These are phyloP conservation scores for Aix galericulata DNA, from an alignment of 2,113 vertebrate genomes.

Conservation along the genomic window DNA sequence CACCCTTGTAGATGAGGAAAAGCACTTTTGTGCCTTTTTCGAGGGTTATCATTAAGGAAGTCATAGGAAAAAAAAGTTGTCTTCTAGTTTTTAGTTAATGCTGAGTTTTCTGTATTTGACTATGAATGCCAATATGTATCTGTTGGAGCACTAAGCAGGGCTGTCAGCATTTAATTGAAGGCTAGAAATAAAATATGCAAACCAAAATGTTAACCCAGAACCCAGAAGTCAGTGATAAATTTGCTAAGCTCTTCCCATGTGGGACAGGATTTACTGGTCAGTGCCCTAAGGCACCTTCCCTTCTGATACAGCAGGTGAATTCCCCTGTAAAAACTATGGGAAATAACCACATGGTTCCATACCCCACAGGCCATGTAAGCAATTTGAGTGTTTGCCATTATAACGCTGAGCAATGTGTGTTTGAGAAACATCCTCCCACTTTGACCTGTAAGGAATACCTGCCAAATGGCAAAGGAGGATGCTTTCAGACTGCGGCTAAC, in stretches of 20 bases:
- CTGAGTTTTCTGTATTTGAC: not conserved
- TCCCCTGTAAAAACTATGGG: accelerated
- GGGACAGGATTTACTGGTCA: not conserved
- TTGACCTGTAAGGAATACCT: not conserved
- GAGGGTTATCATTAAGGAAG: not conserved
- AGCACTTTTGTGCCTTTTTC: not conserved
- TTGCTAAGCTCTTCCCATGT: not conserved
- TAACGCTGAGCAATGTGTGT: accelerated
- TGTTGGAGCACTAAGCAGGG: not conserved
- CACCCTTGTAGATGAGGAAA: not conserved
- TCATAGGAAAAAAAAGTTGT: not conserved
- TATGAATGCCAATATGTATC: not conserved
- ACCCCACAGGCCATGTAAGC: accelerated
- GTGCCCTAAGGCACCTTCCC: not conserved
- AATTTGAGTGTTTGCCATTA: not conserved
- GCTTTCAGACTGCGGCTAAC: not conserved
- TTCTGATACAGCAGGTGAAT: not conserved
- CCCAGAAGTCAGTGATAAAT: not conserved
- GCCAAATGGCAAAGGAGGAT: not conserved
- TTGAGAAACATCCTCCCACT: not conserved
- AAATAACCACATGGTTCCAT: accelerated
- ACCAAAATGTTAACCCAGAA: not conserved
- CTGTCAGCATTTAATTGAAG: not conserved
- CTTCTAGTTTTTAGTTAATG: not conserved
- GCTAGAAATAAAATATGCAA: not conserved